Evolutionary conservation across 2,888 invertebrate genomes (phyloP).

Genomic region (Exocentrus adspersus): DNA sequence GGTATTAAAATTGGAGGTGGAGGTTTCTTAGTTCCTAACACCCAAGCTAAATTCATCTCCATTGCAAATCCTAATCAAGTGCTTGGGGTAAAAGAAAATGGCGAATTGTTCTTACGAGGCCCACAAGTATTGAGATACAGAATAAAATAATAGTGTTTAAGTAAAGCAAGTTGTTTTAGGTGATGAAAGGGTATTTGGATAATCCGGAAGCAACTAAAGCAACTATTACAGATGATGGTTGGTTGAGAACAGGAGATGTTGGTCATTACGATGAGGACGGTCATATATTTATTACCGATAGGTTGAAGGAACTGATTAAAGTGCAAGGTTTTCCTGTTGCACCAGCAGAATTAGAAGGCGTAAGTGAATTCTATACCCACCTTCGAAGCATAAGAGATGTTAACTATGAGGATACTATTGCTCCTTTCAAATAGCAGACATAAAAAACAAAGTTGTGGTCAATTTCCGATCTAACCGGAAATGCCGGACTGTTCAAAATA

Average conservation of each 20-base stretch:
- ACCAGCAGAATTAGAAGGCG: constrained; percentile 85
- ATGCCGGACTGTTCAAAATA: too few relatives aligned
- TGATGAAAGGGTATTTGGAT: constrained; percentile 80
- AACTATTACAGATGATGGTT: constrained; percentile 73
- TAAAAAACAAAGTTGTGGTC: too few relatives aligned
- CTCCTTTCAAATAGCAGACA: too few relatives aligned
- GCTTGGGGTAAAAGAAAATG: constrained; percentile 64
- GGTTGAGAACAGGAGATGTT: constrained; percentile 77
- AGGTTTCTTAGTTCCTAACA: constrained; percentile 61
- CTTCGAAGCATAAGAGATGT: too few relatives aligned
- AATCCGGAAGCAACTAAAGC: constrained; percentile 77
- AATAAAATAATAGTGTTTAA: neutral
- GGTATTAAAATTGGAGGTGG: constrained; percentile 3
- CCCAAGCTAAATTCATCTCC: constrained; percentile 72
- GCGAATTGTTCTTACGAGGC: constrained; percentile 79
- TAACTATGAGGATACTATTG: too few relatives aligned
- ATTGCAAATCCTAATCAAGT: constrained; percentile 51
- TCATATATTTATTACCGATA: constrained; percentile 75
- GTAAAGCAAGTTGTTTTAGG: neutral
- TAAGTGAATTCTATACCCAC: constrained; percentile 56
- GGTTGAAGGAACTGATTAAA: constrained; percentile 86
- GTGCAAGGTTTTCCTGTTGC: constrained; percentile 65
- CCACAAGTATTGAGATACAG: constrained; percentile 71
- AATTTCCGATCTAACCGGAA: too few relatives aligned
- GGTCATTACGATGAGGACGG: constrained; percentile 71